These are phyloP conservation scores for Empis stercorea DNA, from an alignment of 2,888 invertebrate species.

Conservation along the genomic window DNA sequence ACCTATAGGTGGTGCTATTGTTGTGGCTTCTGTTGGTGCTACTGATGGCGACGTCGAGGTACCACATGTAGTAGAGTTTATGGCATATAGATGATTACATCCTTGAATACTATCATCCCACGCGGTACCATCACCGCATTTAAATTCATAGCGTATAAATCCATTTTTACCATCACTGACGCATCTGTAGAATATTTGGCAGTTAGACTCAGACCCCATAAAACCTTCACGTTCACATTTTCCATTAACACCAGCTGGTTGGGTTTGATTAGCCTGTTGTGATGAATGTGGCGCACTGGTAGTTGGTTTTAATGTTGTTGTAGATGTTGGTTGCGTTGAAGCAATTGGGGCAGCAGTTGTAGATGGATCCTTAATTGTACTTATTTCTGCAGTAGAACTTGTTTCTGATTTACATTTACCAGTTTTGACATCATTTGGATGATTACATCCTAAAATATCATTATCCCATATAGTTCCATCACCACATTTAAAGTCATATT, in stretches of 20 bases:
- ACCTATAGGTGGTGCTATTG: background rate
- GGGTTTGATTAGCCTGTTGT: background rate
- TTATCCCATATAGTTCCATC: constrained; percentile 52
- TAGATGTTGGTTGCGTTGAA: constrained; percentile 3
- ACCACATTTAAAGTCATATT: constrained; percentile 51
- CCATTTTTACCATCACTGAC: constrained; percentile 47
- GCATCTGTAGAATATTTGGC: constrained; percentile 55
- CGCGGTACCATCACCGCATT: constrained; percentile 52
- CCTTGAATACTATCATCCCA: constrained; percentile 38
- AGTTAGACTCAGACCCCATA: constrained; percentile 29
- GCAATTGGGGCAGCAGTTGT: constrained; percentile 14
- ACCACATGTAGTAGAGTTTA: constrained; percentile 14
- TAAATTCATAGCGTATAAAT: constrained; percentile 45
- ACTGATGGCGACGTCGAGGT: background rate
- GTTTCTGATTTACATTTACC: constrained; percentile 16
- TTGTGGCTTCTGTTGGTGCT: constrained; percentile 1
- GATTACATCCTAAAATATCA: constrained; percentile 30
- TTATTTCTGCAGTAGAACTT: background rate
- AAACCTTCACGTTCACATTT: constrained; percentile 36
- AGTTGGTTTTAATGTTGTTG: constrained; percentile 4
- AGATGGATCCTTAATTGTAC: background rate
- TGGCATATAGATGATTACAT: constrained; percentile 37
- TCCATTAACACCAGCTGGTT: constrained; percentile 21
- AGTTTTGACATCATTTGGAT: constrained; percentile 19
- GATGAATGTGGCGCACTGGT: no score